Conservation (phyloP, 2,797 vertebrate species). For the Staurois parvus region DNA sequence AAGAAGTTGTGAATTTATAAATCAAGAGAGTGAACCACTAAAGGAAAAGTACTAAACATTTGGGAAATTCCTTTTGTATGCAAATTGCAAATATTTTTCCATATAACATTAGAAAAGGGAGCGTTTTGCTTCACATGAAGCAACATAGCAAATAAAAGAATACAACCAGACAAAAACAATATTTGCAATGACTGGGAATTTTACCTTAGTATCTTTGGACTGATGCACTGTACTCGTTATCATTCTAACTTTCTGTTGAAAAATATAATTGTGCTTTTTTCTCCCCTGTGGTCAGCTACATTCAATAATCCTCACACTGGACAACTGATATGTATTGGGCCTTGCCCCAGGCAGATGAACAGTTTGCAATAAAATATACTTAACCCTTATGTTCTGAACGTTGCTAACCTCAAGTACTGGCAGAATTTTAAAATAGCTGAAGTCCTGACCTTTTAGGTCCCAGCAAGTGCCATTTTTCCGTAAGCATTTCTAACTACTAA, state of each 20-base stretch:
- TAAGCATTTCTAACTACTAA: slow-evolving; percentile 29
- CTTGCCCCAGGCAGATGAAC: slow-evolving; percentile 55
- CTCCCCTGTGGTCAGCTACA: slow-evolving; percentile 57
- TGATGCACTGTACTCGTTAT: slow-evolving; percentile 34
- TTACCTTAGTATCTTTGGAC: slow-evolving; percentile 27
- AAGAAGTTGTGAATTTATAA: too few relatives aligned
- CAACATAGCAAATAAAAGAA: neutral
- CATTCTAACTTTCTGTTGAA: slow-evolving; percentile 53
- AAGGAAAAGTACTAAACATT: too few relatives aligned
- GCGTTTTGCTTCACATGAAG: too few relatives aligned
- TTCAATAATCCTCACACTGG: slow-evolving; percentile 58
- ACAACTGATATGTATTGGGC: slow-evolving; percentile 50
- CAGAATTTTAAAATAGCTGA: slow-evolving; percentile 44
- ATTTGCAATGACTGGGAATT: neutral
- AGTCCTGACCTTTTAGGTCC: slow-evolving; percentile 40
- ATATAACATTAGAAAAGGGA: too few relatives aligned
- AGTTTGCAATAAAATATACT: slow-evolving; percentile 55
- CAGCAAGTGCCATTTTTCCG: slow-evolving; percentile 19
- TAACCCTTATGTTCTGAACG: slow-evolving; percentile 51
- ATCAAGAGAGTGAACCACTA: too few relatives aligned
- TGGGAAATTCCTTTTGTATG: too few relatives aligned
- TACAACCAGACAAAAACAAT: neutral
- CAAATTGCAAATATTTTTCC: too few relatives aligned
- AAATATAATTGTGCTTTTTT: slow-evolving; percentile 54
- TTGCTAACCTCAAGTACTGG: slow-evolving; percentile 44